A percentile compares a stretch with the other conserved stretches of the same genome.
Evolutionary conservation across 2,113 vertebrate species (phyloP).

Genomic region (Eurystomus gularis): DNA sequence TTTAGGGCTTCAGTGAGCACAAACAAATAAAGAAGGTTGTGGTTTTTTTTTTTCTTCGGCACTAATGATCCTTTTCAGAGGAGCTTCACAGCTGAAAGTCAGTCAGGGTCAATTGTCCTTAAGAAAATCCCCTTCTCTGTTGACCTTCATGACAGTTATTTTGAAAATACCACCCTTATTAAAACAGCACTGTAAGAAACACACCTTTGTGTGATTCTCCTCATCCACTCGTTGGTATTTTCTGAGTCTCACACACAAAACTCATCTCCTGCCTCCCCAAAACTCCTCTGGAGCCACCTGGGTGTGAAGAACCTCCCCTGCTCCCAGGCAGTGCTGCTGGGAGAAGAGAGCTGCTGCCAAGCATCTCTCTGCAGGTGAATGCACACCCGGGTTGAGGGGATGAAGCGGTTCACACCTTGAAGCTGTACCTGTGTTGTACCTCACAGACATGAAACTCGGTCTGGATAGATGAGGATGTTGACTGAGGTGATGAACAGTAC

Average conservation of each 20-base stretch:
- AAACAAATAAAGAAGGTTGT: not conserved
- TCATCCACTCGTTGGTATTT: not conserved
- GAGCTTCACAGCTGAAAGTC: not conserved
- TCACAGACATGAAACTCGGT: fast-evolving
- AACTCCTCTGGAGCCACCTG: fast-evolving
- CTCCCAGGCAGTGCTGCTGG: fast-evolving
- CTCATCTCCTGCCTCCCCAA: not conserved
- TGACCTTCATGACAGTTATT: not conserved
- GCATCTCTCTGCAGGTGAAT: too few relatives aligned
- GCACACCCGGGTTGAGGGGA: fast-evolving
- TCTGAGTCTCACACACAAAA: not conserved
- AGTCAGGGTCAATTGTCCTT: fast-evolving
- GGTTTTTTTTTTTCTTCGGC: fast-evolving
- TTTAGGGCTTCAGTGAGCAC: not conserved
- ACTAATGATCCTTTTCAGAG: not conserved
- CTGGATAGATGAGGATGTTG: not conserved
- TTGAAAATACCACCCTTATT: not conserved
- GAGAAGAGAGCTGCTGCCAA: not conserved
- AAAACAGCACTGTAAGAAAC: not conserved
- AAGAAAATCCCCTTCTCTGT: not conserved
- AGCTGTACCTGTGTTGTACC: too few relatives aligned
- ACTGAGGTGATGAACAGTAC: not conserved
- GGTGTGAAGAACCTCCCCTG: not conserved
- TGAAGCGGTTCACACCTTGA: not conserved
- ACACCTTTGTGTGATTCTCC: not conserved